Percentiles rank a stretch among this genome's conserved stretches.
phyloP scores from a whole-genome alignment of 2,888 invertebrate species.

The Protophormia terraenovae region DNA sequence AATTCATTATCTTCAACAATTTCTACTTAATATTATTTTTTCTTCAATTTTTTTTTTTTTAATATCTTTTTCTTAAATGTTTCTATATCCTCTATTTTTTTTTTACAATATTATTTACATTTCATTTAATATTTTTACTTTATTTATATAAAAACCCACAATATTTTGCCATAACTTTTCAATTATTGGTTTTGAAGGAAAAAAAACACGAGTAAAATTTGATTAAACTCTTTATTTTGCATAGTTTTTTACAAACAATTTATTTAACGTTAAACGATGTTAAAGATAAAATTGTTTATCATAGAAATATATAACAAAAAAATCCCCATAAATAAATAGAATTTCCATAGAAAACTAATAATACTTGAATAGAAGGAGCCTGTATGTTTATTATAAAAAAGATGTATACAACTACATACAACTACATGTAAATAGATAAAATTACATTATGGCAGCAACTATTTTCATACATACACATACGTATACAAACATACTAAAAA shows the following conservation, averaged over 20 bases:
- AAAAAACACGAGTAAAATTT: background rate
- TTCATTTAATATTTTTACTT: background rate
- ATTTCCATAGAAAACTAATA: constrained; percentile 5
- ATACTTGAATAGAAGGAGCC: background rate
- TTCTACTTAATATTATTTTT: no score
- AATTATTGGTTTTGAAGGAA: background rate
- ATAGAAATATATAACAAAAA: background rate
- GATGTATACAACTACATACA: background rate
- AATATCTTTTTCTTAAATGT: no score
- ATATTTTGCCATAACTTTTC: background rate
- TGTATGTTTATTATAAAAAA: background rate
- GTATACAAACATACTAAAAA: background rate
- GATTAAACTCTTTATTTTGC: background rate
- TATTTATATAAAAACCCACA: background rate
- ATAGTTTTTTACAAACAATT: background rate
- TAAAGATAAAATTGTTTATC: background rate
- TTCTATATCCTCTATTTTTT: background rate
- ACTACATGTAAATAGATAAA: background rate
- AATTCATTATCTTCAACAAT: no score
- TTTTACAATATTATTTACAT: background rate
- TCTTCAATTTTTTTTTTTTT: no score
- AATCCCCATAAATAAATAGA: background rate
- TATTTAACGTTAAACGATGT: constrained; percentile 1
- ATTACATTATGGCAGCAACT: background rate
- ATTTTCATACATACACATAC: background rate